Conservation (phyloP, 1,140 invertebrate species). For the Apis laboriosa region DNA sequence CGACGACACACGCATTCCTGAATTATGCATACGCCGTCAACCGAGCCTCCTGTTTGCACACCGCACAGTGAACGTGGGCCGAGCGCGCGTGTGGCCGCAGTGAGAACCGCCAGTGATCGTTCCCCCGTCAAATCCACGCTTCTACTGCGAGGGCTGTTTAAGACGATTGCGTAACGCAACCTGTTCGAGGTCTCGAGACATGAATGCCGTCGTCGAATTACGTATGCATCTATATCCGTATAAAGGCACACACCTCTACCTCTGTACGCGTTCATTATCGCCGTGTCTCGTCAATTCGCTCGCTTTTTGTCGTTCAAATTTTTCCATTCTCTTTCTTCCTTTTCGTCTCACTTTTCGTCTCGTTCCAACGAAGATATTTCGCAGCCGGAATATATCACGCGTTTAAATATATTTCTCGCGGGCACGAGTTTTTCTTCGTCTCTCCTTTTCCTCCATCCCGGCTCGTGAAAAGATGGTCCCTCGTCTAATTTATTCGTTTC, state of each 20-base stretch:
- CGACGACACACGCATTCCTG: conserved; percentile 61
- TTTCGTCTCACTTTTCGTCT: background rate
- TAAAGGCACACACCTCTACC: too few species aligned
- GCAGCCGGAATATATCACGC: background rate
- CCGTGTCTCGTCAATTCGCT: background rate
- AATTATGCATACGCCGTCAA: conserved; percentile 67
- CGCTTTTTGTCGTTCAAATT: background rate
- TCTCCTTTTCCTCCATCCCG: background rate
- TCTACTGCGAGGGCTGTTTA: conserved; percentile 47
- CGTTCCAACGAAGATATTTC: background rate
- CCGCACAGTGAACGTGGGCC: background rate
- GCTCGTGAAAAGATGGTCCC: background rate
- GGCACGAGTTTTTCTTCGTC: background rate
- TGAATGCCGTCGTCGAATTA: conserved; percentile 14
- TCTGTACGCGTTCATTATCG: too few species aligned
- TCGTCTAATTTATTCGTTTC: conserved; percentile 49
- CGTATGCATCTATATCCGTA: background rate
- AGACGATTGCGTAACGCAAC: conserved; percentile 42
- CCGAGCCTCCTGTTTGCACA: conserved; percentile 51
- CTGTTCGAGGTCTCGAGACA: conserved; percentile 23
- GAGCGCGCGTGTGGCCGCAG: background rate
- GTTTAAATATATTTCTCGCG: background rate
- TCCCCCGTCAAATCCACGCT: conserved; percentile 33
- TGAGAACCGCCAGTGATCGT: background rate
- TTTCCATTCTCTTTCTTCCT: background rate